Evolutionary conservation across 2,888 invertebrate genomes (phyloP).

Genomic region (Corbicula japonica): DNA sequence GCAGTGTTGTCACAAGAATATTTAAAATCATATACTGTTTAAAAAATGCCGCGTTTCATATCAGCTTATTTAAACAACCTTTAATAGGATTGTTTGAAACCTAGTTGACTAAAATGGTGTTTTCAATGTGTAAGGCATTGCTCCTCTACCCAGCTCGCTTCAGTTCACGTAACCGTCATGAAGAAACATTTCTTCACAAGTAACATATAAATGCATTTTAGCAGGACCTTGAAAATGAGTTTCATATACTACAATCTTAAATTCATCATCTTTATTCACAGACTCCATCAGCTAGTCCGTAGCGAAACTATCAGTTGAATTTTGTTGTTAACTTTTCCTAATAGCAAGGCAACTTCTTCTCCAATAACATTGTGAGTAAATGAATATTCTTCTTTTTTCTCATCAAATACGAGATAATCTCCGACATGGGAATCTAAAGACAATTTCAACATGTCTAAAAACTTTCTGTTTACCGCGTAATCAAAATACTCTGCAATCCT

Average conservation of each 20-base stretch:
- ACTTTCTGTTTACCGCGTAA: neutral
- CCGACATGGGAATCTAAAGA: constrained; percentile 28
- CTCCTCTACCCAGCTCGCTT: neutral
- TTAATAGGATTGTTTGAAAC: no score
- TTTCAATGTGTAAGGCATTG: neutral
- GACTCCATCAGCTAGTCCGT: constrained; percentile 8
- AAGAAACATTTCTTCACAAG: constrained; percentile 1
- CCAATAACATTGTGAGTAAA: constrained; percentile 42
- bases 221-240: neutral
- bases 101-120: no score
- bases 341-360: constrained; percentile 36
- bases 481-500: constrained; percentile 14
- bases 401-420: no score
- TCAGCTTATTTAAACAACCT: constrained; percentile 27
- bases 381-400: constrained; percentile 10
- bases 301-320: neutral
- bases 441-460: constrained; percentile 8
- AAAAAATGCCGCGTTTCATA: constrained; percentile 22
- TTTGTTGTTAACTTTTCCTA: constrained; percentile 1
- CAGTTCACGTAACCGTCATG: neutral
- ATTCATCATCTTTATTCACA: constrained; percentile 8
- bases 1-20: no score
- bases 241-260: neutral
- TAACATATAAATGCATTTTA: constrained; percentile 5
- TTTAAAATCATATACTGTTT: no score